Base-by-base conservation (phyloP, 2,797 vertebrate species). In the Acestrorhynchus altus region DNA sequence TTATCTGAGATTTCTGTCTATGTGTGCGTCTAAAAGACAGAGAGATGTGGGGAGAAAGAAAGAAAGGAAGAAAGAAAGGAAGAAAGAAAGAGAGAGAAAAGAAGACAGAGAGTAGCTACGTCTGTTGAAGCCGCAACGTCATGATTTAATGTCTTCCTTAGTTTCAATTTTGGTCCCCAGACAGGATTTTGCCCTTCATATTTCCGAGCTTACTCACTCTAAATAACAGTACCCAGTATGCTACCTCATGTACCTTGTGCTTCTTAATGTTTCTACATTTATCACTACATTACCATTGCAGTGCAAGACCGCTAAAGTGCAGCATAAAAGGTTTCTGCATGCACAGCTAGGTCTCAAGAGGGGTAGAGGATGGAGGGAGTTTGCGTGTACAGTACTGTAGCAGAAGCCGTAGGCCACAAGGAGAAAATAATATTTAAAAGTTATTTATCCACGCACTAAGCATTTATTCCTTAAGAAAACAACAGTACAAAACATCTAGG, bases 1-100 rank as follows among this genome's bases (percentile, higher is more conserved):
- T 93, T 92, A 89, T 91, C 90, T 86, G 85, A 86, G 80, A 86
- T 88, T 87, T 89, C 77, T 85, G 84, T 90, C 79, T 70, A 83
- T 73, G 72, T 74, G 73, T 81, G 81, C 72, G 74, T 72, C 52
- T 49, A 60, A 81, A 59, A 67, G 74, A 49, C 54, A 70, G 69
- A 70, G 57, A 7, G 35, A 72, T n/a, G n/a, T n/a, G n/a, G 44
- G 47, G 60, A 60, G 20, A 52, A 13, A 57, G 69, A 54, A 54
- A 64, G 28, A 40, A 13, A 40, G 28, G 70, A 20, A 47, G 81
- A 49, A 52, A 40, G 79, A 28, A 52, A 40, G 11, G 56, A 15
- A 78, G 82, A 52, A 81, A 47, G 54, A 49, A 79, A 40, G 67
- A 49, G 8, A 56, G 20, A 78, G 81, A 84, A 80, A 79, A 1